A percentile compares a stretch with the other conserved stretches of the same genome.
Evolutionary conservation across 1,140 invertebrate species (phyloP).

Genomic region (Anastatus disparis): DNA sequence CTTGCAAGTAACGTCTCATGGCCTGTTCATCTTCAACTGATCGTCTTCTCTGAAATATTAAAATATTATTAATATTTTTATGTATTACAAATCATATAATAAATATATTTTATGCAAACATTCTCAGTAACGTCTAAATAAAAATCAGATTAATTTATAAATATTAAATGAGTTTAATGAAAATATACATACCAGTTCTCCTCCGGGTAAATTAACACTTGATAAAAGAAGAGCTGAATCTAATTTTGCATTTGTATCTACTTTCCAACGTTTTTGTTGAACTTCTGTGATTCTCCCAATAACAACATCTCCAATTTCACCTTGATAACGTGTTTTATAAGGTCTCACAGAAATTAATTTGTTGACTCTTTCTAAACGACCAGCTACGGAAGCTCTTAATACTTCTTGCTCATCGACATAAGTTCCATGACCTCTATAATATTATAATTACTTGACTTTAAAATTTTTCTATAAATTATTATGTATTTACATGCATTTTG

Average conservation of each 20-base stretch:
- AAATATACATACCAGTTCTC: slow-evolving; percentile 79
- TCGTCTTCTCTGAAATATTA: slow-evolving; percentile 78
- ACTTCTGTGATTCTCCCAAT: slow-evolving; percentile 94
- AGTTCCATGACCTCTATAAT: slow-evolving; percentile 93
- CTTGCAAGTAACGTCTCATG: slow-evolving; percentile 94
- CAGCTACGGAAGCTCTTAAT: slow-evolving; percentile 92
- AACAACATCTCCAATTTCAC: slow-evolving; percentile 97
- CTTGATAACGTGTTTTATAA: slow-evolving; percentile 88
- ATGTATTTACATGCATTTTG: no score
- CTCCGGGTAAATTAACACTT: slow-evolving; percentile 96
- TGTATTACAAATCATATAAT: slow-evolving; percentile 7
- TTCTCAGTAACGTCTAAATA: no score
- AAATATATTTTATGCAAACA: neutral
- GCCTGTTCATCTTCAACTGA: slow-evolving; percentile 97
- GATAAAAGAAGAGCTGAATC: slow-evolving; percentile 90
- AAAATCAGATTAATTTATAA: no score
- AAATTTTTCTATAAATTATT: no score
- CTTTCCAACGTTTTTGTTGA: slow-evolving; percentile 93
- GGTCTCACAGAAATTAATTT: slow-evolving; percentile 92
- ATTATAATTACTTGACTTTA: slow-evolving; percentile 48
- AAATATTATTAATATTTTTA: slow-evolving; percentile 68
- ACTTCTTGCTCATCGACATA: slow-evolving; percentile 83
- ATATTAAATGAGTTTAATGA: no score
- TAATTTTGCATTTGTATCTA: slow-evolving; percentile 91
- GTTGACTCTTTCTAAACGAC: slow-evolving; percentile 93